Evolutionary conservation across 2,888 invertebrate genomes (phyloP).

Genomic region (Petrophora chlorosata): DNA sequence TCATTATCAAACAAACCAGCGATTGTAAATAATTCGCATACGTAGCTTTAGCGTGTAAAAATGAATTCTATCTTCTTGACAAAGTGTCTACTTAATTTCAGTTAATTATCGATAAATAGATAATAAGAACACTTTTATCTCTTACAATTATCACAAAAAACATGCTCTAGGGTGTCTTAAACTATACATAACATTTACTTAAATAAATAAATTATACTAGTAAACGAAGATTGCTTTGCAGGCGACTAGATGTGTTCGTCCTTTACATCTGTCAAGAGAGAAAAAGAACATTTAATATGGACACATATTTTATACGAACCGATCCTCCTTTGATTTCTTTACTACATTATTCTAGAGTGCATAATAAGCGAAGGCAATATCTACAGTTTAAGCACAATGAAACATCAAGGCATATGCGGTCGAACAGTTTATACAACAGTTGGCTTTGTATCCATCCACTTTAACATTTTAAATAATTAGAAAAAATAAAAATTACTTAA

Average conservation of each 20-base stretch:
- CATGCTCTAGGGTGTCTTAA: conserved; percentile 43
- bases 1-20: not conserved
- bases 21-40: no score
- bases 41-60: not conserved
- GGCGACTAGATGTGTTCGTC: conserved; percentile 88
- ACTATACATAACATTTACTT: not conserved
- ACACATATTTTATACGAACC: conserved; percentile 3
- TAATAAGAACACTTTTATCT: conserved; percentile 81
- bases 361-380: conserved; percentile 30
- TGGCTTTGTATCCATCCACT: not conserved
- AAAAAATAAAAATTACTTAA: no score
- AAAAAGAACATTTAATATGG: conserved; percentile 81
- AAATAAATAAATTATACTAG: conserved; percentile 8
- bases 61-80: not conserved
- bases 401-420: conserved; percentile 30
- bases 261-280: conserved; percentile 87
- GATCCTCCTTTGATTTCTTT: not conserved
- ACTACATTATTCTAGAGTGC: conserved; percentile 17
- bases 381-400: conserved; percentile 29
- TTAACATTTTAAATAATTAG: no score
- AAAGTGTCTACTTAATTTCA: conserved; percentile 36
- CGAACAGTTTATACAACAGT: not conserved
- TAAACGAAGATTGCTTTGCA: conserved; percentile 61
- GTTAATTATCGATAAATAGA: conserved; percentile 53
- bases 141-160: conserved; percentile 60